Conservation (phyloP, 2,888 invertebrate genomes). For the Anoplius nigerrimus region DNA sequence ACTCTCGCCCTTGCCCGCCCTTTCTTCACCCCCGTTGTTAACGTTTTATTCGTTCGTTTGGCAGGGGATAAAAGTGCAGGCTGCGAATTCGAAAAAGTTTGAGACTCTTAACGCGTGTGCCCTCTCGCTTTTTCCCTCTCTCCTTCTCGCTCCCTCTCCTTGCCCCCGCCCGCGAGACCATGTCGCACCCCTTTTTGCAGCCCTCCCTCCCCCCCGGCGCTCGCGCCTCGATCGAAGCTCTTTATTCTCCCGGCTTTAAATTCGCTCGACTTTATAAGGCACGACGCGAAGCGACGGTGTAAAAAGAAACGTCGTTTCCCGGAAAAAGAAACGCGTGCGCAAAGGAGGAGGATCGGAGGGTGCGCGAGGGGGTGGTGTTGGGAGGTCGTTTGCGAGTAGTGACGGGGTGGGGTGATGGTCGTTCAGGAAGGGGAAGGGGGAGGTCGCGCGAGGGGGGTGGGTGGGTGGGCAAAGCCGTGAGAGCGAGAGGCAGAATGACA, state of each 20-base stretch:
- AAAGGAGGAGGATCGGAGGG: slow-evolving; percentile 15
- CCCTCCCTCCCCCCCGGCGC: too few species aligned
- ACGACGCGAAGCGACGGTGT: slow-evolving; percentile 29
- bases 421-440: neutral
- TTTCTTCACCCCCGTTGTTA: too few species aligned
- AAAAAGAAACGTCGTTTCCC: slow-evolving; percentile 42
- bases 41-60: too few species aligned
- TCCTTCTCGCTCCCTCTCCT: neutral
- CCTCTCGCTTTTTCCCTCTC: neutral
- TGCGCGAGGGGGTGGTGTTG: neutral
- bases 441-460: slow-evolving; percentile 10
- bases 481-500: slow-evolving; percentile 16
- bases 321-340: slow-evolving; percentile 40
- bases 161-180: neutral
- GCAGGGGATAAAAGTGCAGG: too few species aligned
- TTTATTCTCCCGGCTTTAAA: slow-evolving; percentile 2
- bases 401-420: neutral
- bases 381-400: slow-evolving; percentile 2
- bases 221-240: slow-evolving; percentile 13
- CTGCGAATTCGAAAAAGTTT: too few species aligned
- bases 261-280: slow-evolving; percentile 11
- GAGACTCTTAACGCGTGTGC: neutral
- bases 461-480: slow-evolving; percentile 5
- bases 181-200: too few species aligned
- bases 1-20: too few species aligned